Evolutionary conservation across 2,113 vertebrate genomes (phyloP), one percentile per base, ranked within the genome.

Genomic region (Thryonomys swinderianus): DNA sequence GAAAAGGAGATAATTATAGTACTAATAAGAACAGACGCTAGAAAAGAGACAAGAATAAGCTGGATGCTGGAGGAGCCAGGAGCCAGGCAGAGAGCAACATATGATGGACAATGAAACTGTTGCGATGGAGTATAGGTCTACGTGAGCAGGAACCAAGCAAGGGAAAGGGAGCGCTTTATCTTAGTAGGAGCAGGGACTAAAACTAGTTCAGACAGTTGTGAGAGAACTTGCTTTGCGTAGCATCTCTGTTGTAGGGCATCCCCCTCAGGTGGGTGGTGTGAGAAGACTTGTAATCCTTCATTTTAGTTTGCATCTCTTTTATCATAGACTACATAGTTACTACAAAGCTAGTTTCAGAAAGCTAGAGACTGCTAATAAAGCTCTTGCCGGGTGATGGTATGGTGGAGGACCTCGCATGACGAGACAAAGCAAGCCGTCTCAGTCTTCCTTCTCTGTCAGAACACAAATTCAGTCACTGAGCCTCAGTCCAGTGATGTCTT

Each of bases 301-400:
- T 89, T 81, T 30, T 51, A 18, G 30, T 92, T 93, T 40, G 45
- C 59, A 71, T 53, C 34, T n/a, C 12, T 82, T 64, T 88, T 73
- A 4, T 62, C 78, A 86, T 48, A 27, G 32, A 27, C 27, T 45
- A 5, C n/a, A n/a, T n/a, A n/a, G n/a, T n/a, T n/a, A n/a, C n/a
- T n/a, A n/a, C n/a, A n/a, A n/a, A n/a, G n/a, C n/a, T n/a, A n/a
- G n/a, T n/a, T n/a, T n/a, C n/a, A n/a, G n/a, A 11, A 1, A 37
- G 59, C 64, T 8, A 3, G 7, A 71, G 25, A 71, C 37, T 2
- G 2, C 2, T 53, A 2, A 78, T 2, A 80, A 18, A 51, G 18
- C 21, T 5, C 18, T 32, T 42, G 34, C 32, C 45, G 4, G 27
- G 21, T 55, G 40, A 18, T 42, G 9, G 51, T 23, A 2, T 42